Conservation (phyloP, 64 coral and sea anemone species). For the Anthopleura sola region DNA sequence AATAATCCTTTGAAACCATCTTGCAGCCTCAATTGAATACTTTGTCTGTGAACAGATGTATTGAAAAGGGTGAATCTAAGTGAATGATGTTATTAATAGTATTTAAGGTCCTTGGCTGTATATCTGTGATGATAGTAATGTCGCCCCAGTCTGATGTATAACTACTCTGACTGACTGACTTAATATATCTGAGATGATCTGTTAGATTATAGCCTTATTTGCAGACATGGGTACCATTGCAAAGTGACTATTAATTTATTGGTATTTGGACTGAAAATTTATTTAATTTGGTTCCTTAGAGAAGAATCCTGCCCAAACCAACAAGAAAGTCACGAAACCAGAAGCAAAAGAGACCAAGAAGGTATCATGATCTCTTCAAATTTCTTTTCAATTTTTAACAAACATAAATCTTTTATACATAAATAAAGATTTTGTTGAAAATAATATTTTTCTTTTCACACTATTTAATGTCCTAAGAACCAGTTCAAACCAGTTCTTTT, state of each 20-base stretch:
- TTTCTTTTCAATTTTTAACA: not conserved
- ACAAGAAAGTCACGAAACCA: slow-evolving; percentile 92
- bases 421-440: no score
- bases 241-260: not conserved
- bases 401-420: not conserved
- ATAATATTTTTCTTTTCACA: no score
- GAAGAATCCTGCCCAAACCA: slow-evolving; percentile 84
- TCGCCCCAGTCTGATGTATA: slow-evolving; percentile 77
- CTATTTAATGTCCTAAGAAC: no score
- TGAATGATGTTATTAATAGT: no score
- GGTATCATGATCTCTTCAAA: slow-evolving; percentile 18
- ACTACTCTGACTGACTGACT: slow-evolving; percentile 46
- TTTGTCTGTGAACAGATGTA: no score
- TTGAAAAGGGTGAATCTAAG: no score
- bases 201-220: no score
- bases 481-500: no score
- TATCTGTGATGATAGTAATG: slow-evolving; percentile 49
- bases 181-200: not conserved
- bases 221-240: not conserved
- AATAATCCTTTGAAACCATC: no score
- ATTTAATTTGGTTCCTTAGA: slow-evolving; percentile 41
- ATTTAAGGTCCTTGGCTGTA: not conserved
- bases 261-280: not conserved
- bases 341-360: slow-evolving; percentile 94
- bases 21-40: no score